Conservation (phyloP, 2,797 vertebrate species). For the Crotalus adamanteus region DNA sequence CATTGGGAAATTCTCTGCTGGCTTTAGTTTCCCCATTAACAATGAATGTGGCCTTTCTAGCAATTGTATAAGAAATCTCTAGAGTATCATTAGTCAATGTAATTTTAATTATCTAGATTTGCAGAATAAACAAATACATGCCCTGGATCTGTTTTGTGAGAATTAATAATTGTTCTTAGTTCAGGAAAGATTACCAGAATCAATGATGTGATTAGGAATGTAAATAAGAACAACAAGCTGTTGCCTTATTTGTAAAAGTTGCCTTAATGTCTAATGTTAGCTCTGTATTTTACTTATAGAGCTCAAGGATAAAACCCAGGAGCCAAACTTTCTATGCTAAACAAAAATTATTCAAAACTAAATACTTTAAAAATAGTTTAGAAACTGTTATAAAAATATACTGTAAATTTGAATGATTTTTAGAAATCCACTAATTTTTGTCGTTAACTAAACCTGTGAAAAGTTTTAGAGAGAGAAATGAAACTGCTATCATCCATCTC, state of each 20-base stretch:
- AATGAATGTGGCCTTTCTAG: conserved; percentile 3
- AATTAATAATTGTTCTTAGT: conserved; percentile 65
- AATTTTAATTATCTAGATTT: conserved; percentile 62
- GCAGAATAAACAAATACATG: conserved; percentile 32
- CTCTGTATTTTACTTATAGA: conserved; percentile 54
- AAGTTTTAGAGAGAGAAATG: not conserved
- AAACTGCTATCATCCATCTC: not conserved
- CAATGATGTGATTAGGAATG: conserved; percentile 69
- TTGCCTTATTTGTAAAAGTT: conserved; percentile 53
- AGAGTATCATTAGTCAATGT: conserved; percentile 53
- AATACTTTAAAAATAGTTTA: not conserved
- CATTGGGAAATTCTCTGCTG: not conserved
- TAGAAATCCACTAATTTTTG: not conserved
- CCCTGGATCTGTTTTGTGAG: conserved; percentile 46
- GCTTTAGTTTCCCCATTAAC: conserved; percentile 22
- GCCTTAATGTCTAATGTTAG: conserved; percentile 47
- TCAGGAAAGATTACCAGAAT: conserved; percentile 70
- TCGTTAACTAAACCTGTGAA: not conserved
- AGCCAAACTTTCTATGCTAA: conserved; percentile 50
- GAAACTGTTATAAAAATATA: not conserved
- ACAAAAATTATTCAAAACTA: conserved; percentile 64
- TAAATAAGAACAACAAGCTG: conserved; percentile 67
- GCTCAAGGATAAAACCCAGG: conserved; percentile 48
- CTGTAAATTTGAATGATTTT: not conserved
- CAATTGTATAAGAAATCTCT: conserved; percentile 24